Evolutionary conservation across 2,113 vertebrate species (phyloP), one percentile per base, ranked within the genome.

Genomic region (Caranx melampygus): DNA sequence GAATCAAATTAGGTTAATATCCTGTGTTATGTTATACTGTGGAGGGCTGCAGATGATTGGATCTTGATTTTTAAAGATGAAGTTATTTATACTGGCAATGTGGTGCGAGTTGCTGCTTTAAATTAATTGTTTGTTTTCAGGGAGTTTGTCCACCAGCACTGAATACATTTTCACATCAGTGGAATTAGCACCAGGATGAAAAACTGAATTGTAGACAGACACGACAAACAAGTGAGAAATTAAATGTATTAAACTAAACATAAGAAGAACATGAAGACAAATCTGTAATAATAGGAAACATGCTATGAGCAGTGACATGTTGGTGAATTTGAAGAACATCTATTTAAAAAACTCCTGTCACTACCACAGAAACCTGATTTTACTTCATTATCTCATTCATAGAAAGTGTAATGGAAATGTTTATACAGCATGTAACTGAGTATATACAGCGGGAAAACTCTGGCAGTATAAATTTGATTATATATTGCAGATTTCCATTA

Each of bases 101-200:
- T 63, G 31, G 34, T 40, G 59, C 21, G 58, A 74, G 85, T 72
- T 59, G 47, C 67, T 49, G 59, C 55, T 70, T 49, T 51, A 21
- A 86, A 86, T 85, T 12, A 75, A 78, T 45, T 74, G 60, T 81
- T 89, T 81, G 45, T 84, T 80, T 84, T 84, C 55, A 68, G 31
- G 26, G 51, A 72, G 52, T 63, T 54, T 76, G 66, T 75, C 82
- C 49, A 62, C 9, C 40, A 70, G 78, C 64, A 42, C 65, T 4
- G 2, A 79, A 65, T 21, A 45, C 12, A 79, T 68, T 63, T 61
- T 51, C 44, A 70, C 49, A 61, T 79, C n/a, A 59, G n/a, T 52
- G 57, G 66, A 72, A 82, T 58, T 18, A 52, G 3, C 21, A 63
- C 16, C 3, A 79, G 8, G 31, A 47, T 26, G 31, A 11, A 11